Conservation (phyloP, 1,140 invertebrate genomes). For the Apis mellifera region Amel_HAv3.1 CM009940.2:2392001-2392500, state of each 20-base stretch:
- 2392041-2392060: slow-evolving; percentile 60
- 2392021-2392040: slow-evolving; percentile 71
- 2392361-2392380: no score
- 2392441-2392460: no score
- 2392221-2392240: slow-evolving; percentile 43
- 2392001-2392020: slow-evolving; percentile 80
- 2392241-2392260: slow-evolving; percentile 11
- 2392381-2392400: no score
- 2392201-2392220: slow-evolving; percentile 47
- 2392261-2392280: slow-evolving; percentile 17
- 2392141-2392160: background rate
- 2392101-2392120: no score
- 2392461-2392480: no score
- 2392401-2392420: no score
- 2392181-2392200: slow-evolving; percentile 56
- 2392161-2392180: background rate
- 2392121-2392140: background rate
- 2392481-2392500: no score
- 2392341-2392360: no score
- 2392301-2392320: slow-evolving; percentile 2
- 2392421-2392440: no score
- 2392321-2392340: no score
- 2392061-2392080: slow-evolving; percentile 1
- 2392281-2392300: slow-evolving; percentile 5
- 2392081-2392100: background rate